Evolutionary conservation across 2,888 invertebrate species (phyloP).

Genomic region (Leptodirus hochenwartii): DNA sequence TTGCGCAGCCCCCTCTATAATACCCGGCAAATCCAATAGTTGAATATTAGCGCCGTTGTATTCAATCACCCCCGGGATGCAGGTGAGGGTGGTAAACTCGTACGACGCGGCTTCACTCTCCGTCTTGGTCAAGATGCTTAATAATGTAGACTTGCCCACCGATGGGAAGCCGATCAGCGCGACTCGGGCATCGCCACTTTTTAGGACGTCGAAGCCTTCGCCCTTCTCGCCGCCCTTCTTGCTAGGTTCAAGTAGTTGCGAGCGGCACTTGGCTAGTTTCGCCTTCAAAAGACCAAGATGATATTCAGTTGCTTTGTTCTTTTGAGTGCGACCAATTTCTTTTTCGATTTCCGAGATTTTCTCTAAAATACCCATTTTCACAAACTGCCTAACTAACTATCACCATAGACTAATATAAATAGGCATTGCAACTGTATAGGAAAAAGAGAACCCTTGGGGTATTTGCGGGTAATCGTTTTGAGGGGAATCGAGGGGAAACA

Average conservation of each 20-base stretch:
- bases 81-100: slow-evolving; percentile 97
- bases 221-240: slow-evolving; percentile 87
- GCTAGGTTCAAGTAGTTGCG: slow-evolving; percentile 84
- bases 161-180: slow-evolving; percentile 98
- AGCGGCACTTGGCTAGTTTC: slow-evolving; percentile 85
- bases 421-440: too few species aligned
- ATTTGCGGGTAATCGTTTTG: too few species aligned
- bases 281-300: slow-evolving; percentile 96
- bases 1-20: slow-evolving; percentile 97
- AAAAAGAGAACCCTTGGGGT: too few species aligned
- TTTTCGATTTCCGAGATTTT: slow-evolving; percentile 98
- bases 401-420: too few species aligned
- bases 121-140: slow-evolving; percentile 89
- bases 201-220: slow-evolving; percentile 97
- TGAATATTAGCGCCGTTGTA: slow-evolving; percentile 98
- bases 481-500: too few species aligned
- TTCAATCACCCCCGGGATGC: slow-evolving; percentile 97
- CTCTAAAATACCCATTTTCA: slow-evolving; percentile 89
- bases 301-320: slow-evolving; percentile 99
- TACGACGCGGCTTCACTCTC: slow-evolving; percentile 95
- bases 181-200: slow-evolving; percentile 96
- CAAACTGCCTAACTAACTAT: background rate
- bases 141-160: slow-evolving; percentile 92
- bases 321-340: slow-evolving; percentile 96
- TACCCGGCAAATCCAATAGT: slow-evolving; percentile 93